Conservation (phyloP, 2,113 vertebrate genomes). For the Cnemophilus loriae region DNA sequence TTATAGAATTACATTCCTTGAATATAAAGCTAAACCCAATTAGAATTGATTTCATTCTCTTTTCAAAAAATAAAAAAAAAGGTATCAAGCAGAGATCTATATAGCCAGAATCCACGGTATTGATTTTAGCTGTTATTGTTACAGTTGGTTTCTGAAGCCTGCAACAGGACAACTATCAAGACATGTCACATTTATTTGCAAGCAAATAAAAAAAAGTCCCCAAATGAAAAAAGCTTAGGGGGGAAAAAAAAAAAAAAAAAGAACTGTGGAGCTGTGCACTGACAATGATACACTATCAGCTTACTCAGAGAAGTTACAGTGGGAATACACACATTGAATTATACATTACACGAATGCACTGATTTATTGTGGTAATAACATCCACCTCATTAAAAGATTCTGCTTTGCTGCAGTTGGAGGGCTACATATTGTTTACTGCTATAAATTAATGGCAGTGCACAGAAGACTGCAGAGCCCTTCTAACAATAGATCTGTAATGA, state of each 20-base stretch:
- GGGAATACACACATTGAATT: conserved; percentile 99
- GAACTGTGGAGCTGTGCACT: conserved; percentile 69
- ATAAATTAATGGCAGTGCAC: conserved; percentile 88
- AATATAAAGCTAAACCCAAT: conserved; percentile 85
- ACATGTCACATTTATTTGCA: conserved; percentile 76
- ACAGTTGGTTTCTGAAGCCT: conserved; percentile 73
- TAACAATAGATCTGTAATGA: conserved; percentile 88
- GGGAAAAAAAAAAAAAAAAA: background rate
- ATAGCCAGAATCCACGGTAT: conserved; percentile 78
- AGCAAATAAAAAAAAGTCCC: conserved; percentile 71
- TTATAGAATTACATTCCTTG: conserved; percentile 92
- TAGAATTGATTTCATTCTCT: conserved; percentile 89
- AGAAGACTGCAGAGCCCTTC: conserved; percentile 82
- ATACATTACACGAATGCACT: conserved; percentile 97
- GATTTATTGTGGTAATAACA: conserved; percentile 99
- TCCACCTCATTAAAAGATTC: conserved; percentile 98
- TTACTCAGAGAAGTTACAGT: conserved; percentile 92
- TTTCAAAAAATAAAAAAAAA: conserved; percentile 67
- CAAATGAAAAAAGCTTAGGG: conserved; percentile 73
- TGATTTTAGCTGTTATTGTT: conserved; percentile 83
- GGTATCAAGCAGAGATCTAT: conserved; percentile 75
- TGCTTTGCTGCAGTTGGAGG: conserved; percentile 82
- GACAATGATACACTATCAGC: conserved; percentile 98
- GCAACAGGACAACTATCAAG: conserved; percentile 71
- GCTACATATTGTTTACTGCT: conserved; percentile 92